phyloP scores from a whole-genome alignment of 1,140 invertebrate species.

The Laupala kohalensis region DNA sequence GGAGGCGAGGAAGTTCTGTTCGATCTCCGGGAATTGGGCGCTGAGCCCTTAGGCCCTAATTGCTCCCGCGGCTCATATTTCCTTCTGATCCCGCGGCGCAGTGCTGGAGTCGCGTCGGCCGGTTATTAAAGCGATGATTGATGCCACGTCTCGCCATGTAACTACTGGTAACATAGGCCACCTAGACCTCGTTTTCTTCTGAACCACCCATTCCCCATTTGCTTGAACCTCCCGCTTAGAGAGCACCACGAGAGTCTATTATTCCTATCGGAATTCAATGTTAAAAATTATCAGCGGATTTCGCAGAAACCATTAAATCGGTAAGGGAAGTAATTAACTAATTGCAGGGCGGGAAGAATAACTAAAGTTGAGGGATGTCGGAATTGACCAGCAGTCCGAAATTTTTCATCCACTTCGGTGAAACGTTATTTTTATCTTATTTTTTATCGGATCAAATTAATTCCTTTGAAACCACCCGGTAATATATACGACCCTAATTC shows the following conservation, averaged over 20 bases:
- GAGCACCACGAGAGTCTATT: not conserved
- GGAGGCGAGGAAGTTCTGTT: not conserved
- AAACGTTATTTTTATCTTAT: not conserved
- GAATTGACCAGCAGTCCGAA: not conserved
- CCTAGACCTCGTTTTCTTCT: too few relatives aligned
- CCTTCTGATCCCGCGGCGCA: not conserved
- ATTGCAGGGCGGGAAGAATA: not conserved
- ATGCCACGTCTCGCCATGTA: not conserved
- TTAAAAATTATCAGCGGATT: not conserved
- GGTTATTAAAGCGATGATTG: not conserved
- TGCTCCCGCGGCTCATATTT: not conserved
- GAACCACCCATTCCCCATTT: too few relatives aligned
- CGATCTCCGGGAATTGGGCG: not conserved
- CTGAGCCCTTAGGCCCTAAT: not conserved
- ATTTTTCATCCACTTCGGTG: not conserved
- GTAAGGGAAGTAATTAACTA: not conserved
- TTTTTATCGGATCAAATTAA: too few relatives aligned
- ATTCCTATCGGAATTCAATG: not conserved
- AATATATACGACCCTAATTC: too few relatives aligned
- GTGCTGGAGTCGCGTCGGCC: not conserved
- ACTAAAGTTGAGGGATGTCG: not conserved
- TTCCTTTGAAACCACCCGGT: too few relatives aligned
- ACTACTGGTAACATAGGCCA: not conserved
- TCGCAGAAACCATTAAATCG: not conserved
- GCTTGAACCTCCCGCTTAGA: not conserved